Evolutionary conservation across 1,140 invertebrate genomes (phyloP), one percentile per base, ranked within the genome.

Genomic region (Lysiphlebus fabarum): DNA sequence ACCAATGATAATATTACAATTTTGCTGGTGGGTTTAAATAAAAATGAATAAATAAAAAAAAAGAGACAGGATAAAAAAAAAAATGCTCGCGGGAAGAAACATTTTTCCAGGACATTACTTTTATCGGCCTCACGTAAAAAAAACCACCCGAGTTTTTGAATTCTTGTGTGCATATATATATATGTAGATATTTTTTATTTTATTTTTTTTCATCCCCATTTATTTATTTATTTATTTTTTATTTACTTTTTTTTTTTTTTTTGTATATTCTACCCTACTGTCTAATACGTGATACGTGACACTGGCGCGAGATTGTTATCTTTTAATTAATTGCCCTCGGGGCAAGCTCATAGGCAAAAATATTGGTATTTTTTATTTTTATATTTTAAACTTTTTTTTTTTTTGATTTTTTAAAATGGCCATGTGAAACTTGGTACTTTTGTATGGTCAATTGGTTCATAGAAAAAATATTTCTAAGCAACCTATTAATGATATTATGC

Each of bases 81-180:
- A 26, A 26, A 14, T 60, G 17, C 26, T 50, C 37, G n/a, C 55
- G 61, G 47, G 61, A 62, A 62, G 56, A 62, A 58, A 53, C 56
- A 62, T 58, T 62, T 62, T 62, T 57, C 61, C 61, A 54, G 43
- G 41, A 50, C 44, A 58, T 58, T 62, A 62, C 55, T 62, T 58
- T 62, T 62, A 62, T 62, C 61, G 51, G 38, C 44, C 41, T 58
- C 56, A 54, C 61, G 50, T 49, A 47, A 43, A 26, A 26, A 26
- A 26, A 26, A 26, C 17, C 17, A 26, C 17, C 17, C 17, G 17
- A 26, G 17, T 26, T 26, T 26, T 26, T 26, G 17, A 45, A 40
- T 36, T 14, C 43, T 14, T 40, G 55, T 56, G 37, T 44, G 36
- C n/a, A n/a, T 26, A 42, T 50, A 50, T 47, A 6, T 49, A 34